Conservation (phyloP, 1,140 invertebrate genomes). For the Oedothorax gibbosus region DNA sequence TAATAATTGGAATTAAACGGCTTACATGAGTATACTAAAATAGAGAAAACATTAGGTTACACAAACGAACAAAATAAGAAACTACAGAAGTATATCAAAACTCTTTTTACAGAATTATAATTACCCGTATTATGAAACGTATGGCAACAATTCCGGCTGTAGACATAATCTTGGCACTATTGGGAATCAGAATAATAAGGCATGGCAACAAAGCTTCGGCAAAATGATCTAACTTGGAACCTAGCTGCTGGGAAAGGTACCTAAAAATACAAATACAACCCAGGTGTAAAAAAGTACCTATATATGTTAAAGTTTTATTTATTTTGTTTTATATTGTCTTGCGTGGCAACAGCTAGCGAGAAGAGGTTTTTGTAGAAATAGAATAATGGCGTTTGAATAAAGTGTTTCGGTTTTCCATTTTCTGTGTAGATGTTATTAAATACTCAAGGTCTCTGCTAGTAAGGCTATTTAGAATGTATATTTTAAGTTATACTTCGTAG, state of each 20-base stretch:
- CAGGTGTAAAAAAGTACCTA: not conserved
- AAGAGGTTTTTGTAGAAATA: too few relatives aligned
- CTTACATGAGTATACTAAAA: slow-evolving; percentile 81
- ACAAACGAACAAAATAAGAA: not conserved
- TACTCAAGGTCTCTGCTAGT: too few relatives aligned
- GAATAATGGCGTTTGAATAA: too few relatives aligned
- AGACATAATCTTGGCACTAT: slow-evolving; percentile 96
- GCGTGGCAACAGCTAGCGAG: slow-evolving; percentile 24
- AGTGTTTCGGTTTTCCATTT: too few relatives aligned
- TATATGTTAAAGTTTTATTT: slow-evolving; percentile 19
- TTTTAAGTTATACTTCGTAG: too few relatives aligned
- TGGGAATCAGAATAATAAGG: slow-evolving; percentile 92
- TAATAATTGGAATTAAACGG: slow-evolving; percentile 88
- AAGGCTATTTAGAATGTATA: too few relatives aligned
- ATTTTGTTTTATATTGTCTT: slow-evolving; percentile 42
- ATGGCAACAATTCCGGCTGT: slow-evolving; percentile 88
- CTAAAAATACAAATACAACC: slow-evolving; percentile 64
- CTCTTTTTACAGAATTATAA: too few relatives aligned
- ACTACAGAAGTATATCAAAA: slow-evolving; percentile 13
- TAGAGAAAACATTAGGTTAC: slow-evolving; percentile 17
- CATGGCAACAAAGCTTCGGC: slow-evolving; percentile 83
- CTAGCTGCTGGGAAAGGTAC: slow-evolving; percentile 86
- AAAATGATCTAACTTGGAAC: slow-evolving; percentile 86
- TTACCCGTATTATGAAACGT: slow-evolving; percentile 85
- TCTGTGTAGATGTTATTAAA: too few relatives aligned